Evolutionary conservation across 2,888 invertebrate genomes (phyloP).

Genomic region (Drosophila borborema): DNA sequence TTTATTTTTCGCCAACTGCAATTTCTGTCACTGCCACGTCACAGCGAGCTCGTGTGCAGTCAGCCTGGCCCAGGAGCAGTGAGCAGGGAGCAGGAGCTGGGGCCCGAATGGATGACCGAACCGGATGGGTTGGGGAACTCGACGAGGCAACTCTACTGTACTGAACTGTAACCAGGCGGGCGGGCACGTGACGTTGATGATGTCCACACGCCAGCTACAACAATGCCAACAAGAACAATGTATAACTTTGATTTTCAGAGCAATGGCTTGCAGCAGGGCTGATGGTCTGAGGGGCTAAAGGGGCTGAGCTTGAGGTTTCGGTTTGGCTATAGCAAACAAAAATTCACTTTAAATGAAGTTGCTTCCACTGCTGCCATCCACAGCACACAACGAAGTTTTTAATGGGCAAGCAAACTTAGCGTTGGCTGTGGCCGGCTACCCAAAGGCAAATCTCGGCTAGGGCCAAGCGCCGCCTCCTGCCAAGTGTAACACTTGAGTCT

Average conservation of each 20-base stretch:
- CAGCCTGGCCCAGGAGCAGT: not conserved
- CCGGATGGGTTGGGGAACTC: not conserved
- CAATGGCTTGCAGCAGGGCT: not conserved
- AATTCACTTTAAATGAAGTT: constrained; percentile 66
- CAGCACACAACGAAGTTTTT: constrained; percentile 57
- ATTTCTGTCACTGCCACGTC: constrained; percentile 66
- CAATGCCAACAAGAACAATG: constrained; percentile 27
- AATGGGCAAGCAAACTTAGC: constrained; percentile 50
- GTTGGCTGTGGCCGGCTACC: constrained; percentile 39
- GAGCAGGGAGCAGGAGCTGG: not conserved
- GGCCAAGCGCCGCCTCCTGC: constrained; percentile 19
- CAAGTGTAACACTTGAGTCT: constrained; percentile 40
- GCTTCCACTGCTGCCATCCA: constrained; percentile 32
- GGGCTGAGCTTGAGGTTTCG: not conserved
- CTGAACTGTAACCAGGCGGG: constrained; percentile 12
- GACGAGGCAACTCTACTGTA: constrained; percentile 46
- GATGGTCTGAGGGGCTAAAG: not conserved
- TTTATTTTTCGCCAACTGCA: constrained; percentile 53
- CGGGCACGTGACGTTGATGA: constrained; percentile 60
- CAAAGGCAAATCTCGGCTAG: constrained; percentile 43
- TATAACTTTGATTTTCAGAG: constrained; percentile 40
- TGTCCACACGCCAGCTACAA: constrained; percentile 52
- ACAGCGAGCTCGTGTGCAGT: constrained; percentile 30
- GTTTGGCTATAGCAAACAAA: constrained; percentile 30
- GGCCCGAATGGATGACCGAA: not conserved